phyloP scores from a whole-genome alignment of 2,888 invertebrate genomes.

The Nephrotoma appendiculata region DNA sequence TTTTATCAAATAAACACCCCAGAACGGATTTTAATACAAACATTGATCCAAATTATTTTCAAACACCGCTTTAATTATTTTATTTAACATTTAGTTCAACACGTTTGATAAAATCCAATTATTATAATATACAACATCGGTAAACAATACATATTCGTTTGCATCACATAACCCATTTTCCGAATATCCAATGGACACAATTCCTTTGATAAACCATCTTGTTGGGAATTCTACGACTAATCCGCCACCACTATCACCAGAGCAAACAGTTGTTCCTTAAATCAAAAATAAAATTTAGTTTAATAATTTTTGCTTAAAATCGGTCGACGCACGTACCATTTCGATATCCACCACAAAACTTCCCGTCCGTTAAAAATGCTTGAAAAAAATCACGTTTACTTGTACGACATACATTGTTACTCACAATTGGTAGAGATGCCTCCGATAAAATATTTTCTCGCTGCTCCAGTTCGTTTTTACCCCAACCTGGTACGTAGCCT shows the following conservation, averaged over 20 bases:
- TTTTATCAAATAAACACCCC: too few relatives aligned
- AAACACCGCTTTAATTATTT: too few relatives aligned
- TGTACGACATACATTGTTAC: not conserved
- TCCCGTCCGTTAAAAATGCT: not conserved
- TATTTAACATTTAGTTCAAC: not conserved
- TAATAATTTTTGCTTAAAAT: not conserved
- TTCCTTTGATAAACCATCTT: constrained; percentile 5
- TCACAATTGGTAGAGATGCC: not conserved
- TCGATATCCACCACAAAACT: not conserved
- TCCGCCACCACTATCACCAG: constrained; percentile 3
- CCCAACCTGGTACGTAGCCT: not conserved
- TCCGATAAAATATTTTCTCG: not conserved
- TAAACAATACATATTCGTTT: constrained; percentile 1
- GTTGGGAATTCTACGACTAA: not conserved
- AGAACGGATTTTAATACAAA: too few relatives aligned
- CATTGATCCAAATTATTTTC: too few relatives aligned
- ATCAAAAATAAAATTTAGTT: not conserved
- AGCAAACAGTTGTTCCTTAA: not conserved
- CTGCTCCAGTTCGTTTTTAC: not conserved
- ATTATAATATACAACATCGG: not conserved
- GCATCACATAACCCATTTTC: not conserved
- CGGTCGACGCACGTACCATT: not conserved
- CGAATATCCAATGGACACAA: not conserved
- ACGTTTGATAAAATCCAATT: not conserved
- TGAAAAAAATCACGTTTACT: not conserved